phyloP scores from a whole-genome alignment of 2,797 vertebrate genomes.

The Lagodon rhomboides region DNA sequence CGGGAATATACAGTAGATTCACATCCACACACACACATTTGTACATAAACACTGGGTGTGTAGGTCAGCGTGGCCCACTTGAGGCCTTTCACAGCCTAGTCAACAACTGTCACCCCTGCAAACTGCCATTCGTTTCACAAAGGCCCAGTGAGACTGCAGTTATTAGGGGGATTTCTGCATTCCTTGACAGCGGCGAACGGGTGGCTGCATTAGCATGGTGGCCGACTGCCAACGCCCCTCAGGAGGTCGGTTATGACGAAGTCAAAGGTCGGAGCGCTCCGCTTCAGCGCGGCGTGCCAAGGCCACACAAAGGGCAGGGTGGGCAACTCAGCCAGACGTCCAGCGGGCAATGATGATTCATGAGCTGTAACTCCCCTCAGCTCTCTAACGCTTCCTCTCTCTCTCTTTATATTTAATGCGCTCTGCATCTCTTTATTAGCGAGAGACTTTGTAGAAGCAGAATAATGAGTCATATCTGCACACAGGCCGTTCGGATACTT shows the following conservation, averaged over 20 bases:
- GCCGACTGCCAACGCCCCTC: slow-evolving; percentile 38
- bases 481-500: not conserved
- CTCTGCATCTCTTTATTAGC: slow-evolving; percentile 31
- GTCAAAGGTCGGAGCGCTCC: slow-evolving; percentile 63
- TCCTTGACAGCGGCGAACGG: slow-evolving; percentile 39
- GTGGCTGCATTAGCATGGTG: slow-evolving; percentile 64
- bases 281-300: slow-evolving; percentile 57
- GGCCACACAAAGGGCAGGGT: slow-evolving; percentile 59
- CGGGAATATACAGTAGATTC: not conserved
- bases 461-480: slow-evolving; percentile 50
- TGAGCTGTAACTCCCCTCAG: slow-evolving; percentile 47
- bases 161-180: slow-evolving; percentile 53
- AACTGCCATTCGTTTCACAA: slow-evolving; percentile 39
- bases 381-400: not conserved
- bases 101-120: slow-evolving; percentile 17
- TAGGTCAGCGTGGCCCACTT: slow-evolving; percentile 14
- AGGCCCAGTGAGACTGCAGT: slow-evolving; percentile 32
- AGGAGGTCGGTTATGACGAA: slow-evolving; percentile 69
- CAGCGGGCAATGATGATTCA: slow-evolving; percentile 67
- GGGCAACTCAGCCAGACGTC: slow-evolving; percentile 50
- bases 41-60: not conserved
- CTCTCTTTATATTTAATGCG: slow-evolving; percentile 14
- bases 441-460: slow-evolving; percentile 1
- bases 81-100: slow-evolving; percentile 59
- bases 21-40: not conserved